phyloP scores from a whole-genome alignment of 1,140 invertebrate genomes.

The Drosophila serrata region DNA sequence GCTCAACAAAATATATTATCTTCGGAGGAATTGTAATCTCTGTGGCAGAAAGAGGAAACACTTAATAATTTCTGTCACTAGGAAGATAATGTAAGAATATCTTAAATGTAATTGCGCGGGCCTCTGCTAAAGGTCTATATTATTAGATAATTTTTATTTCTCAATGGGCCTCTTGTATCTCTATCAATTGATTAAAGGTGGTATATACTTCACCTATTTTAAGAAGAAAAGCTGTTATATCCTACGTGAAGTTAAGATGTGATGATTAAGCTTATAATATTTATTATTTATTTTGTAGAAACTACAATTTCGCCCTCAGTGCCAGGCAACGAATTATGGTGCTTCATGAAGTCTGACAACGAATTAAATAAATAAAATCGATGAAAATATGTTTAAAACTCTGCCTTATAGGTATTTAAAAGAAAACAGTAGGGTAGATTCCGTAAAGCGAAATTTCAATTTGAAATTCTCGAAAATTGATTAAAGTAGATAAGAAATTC shows the following conservation, averaged over 20 bases:
- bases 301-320: constrained; percentile 4
- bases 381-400: constrained; percentile 44
- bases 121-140: background rate
- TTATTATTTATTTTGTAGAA: too few species aligned
- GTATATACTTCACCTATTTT: too few species aligned
- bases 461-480: background rate
- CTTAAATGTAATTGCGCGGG: background rate
- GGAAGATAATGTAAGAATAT: background rate
- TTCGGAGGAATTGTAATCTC: constrained; percentile 21
- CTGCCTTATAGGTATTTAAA: constrained; percentile 1
- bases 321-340: constrained; percentile 35
- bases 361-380: constrained; percentile 52
- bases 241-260: too few species aligned
- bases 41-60: constrained; percentile 32
- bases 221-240: too few species aligned
- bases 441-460: background rate
- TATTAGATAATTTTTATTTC: background rate
- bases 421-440: background rate
- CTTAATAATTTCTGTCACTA: constrained; percentile 14
- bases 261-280: too few species aligned
- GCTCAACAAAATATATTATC: constrained; percentile 17
- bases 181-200: too few species aligned
- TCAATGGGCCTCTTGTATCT: background rate
- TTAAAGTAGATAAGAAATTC: background rate
- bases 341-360: constrained; percentile 13